Percentiles rank a stretch among this genome's conserved stretches.
Conservation (phyloP, 2,113 vertebrate species). For the Pygoscelis antarcticus region DNA sequence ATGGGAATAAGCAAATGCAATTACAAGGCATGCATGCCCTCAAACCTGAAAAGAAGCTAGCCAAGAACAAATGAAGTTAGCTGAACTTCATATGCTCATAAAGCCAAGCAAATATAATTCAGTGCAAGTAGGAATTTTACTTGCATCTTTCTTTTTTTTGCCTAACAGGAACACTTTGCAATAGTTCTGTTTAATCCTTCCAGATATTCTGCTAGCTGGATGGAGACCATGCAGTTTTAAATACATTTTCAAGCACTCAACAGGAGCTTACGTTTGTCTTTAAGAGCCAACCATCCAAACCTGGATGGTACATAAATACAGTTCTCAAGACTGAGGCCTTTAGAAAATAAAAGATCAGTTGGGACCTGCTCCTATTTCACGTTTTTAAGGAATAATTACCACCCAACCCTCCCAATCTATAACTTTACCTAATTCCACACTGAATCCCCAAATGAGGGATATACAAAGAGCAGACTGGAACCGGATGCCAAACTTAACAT, state of each 20-base stretch:
- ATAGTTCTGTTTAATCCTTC: background rate
- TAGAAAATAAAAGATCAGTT: background rate
- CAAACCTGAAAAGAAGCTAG: background rate
- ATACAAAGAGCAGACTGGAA: background rate
- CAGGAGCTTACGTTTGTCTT: background rate
- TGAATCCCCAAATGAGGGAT: background rate
- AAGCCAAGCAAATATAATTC: background rate
- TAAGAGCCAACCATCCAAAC: background rate
- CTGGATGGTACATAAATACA: background rate
- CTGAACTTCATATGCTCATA: background rate
- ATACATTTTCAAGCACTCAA: background rate
- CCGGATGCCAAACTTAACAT: background rate
- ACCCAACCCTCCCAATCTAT: background rate
- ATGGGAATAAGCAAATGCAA: background rate
- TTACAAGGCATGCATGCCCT: background rate
- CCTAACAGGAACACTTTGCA: background rate
- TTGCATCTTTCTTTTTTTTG: background rate
- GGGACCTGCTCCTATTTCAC: background rate
- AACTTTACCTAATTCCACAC: background rate
- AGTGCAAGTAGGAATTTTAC: background rate
- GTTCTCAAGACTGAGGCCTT: background rate
- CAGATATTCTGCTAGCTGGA: background rate
- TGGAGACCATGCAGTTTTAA: background rate
- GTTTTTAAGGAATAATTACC: background rate
- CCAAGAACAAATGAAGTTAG: background rate